A percentile compares a stretch with the other conserved stretches of the same genome.
These are phyloP conservation scores for Zootermopsis nevadensis DNA, from an alignment of 2,888 invertebrate genomes.

Conservation along the genomic window DNA sequence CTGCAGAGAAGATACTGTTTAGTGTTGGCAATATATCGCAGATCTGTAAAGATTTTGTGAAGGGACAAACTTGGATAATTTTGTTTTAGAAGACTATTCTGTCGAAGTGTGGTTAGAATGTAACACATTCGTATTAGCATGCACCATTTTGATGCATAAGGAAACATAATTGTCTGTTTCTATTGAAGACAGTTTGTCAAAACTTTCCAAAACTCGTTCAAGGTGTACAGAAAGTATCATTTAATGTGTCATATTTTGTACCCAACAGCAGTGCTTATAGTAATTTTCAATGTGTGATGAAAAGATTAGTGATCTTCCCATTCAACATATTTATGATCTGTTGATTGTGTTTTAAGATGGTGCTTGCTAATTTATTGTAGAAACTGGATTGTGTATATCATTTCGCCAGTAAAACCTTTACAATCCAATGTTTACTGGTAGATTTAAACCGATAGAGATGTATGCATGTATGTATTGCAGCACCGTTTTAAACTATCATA, in stretches of 20 bases:
- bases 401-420: neutral
- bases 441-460: too few species aligned
- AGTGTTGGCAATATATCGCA: neutral
- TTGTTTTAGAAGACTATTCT: neutral
- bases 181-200: constrained; percentile 36
- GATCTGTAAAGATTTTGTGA: neutral
- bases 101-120: neutral
- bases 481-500: too few species aligned
- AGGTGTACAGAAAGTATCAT: neutral
- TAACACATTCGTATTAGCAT: constrained; percentile 16
- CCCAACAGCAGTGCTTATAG: neutral
- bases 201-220: neutral
- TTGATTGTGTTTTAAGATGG: constrained; percentile 20
- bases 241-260: neutral
- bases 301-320: neutral
- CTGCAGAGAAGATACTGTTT: neutral
- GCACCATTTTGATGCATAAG: neutral
- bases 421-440: neutral
- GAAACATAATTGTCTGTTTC: constrained; percentile 22
- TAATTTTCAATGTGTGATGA: neutral
- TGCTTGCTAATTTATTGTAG: constrained; percentile 19
- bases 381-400: neutral
- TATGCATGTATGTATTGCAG: too few species aligned
- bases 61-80: too few species aligned
- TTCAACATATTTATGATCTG: neutral